Evolutionary conservation across 2,113 vertebrate species (phyloP), one percentile per base, ranked within the genome.

Genomic region (Hassar affinis): DNA sequence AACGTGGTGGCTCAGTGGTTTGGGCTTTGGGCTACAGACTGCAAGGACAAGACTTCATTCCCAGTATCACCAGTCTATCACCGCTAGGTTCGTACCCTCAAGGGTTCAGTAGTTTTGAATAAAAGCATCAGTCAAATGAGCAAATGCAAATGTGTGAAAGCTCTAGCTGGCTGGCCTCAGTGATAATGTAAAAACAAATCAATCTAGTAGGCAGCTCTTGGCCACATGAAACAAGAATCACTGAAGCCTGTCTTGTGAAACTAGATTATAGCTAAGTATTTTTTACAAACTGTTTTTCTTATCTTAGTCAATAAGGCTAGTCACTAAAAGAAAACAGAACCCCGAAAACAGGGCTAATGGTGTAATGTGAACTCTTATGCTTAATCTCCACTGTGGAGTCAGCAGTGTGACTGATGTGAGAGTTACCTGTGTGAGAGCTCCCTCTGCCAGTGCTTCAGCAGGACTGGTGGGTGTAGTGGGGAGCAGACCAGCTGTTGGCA

Each of bases 371-470:
- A n/a, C 9, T 25, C 11, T 42, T 42, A 42, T 2, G 30, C n/a
- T 27, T 74, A 15, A 82, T 59, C 18, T 59, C 2, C 33, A 54
- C 49, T 45, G 64, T 57, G 8, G 22, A 20, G 25, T 69, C 11
- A 71, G 22, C 64, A 20, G 18, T 10, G 25, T 51, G 14, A 30
- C 20, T 47, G 45, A 42, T 78, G 96, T 97, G 64, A 98, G 93
- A 0, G 96, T 95, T 81, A 97, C 98, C 89, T 98, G 97, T 1
- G 96, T n/a, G n/a, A n/a, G 93, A 0, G 96, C 95, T 81, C 97
- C 98, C 89, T 98, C 97, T 1, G 96, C 97, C 91, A 98, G 94
- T 25, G 96, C 97, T 81, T 98, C 97, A 88, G 96, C 95, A 0
- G 95, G 95, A 89, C 97, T 99, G 86, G 96, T 97, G 64, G 96